Conservation (phyloP, 2,888 invertebrate genomes). For the Polydrusus tereticollis region DNA sequence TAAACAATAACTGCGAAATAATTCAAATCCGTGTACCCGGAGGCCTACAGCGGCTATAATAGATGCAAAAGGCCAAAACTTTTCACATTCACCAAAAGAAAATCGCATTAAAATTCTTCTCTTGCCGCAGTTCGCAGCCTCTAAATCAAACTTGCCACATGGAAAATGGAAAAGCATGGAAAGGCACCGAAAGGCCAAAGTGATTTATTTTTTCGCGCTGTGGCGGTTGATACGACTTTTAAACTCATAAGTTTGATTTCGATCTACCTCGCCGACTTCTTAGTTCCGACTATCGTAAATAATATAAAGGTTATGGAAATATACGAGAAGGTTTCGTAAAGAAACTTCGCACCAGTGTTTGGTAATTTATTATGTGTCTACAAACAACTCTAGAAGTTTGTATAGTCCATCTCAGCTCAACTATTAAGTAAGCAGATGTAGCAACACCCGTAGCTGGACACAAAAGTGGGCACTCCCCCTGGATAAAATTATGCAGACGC, state of each 20-base stretch:
- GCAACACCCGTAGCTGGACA: too few species aligned
- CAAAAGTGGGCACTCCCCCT: too few species aligned
- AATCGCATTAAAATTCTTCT: constrained; percentile 47
- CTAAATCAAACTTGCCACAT: constrained; percentile 48
- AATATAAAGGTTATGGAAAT: constrained; percentile 10
- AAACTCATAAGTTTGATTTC: constrained; percentile 45
- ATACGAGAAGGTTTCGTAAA: constrained; percentile 4
- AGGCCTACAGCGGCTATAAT: constrained; percentile 26
- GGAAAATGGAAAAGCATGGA: constrained; percentile 50
- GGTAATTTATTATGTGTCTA: too few species aligned
- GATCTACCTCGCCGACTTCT: constrained; percentile 42
- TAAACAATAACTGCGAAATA: background rate
- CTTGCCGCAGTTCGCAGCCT: constrained; percentile 44
- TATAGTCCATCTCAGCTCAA: too few species aligned
- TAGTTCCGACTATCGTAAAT: constrained; percentile 19
- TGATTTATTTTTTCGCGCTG: constrained; percentile 53
- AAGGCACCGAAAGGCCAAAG: constrained; percentile 49
- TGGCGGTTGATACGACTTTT: constrained; percentile 45
- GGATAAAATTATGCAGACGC: too few species aligned
- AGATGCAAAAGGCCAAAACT: constrained; percentile 36
- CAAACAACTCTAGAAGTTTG: too few species aligned
- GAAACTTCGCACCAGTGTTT: background rate
- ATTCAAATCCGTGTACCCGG: background rate
- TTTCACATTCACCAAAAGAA: constrained; percentile 29
- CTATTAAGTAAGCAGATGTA: too few species aligned